Evolutionary conservation across 1,140 invertebrate genomes (phyloP).

Genomic region (Eulimnadia texana): DNA sequence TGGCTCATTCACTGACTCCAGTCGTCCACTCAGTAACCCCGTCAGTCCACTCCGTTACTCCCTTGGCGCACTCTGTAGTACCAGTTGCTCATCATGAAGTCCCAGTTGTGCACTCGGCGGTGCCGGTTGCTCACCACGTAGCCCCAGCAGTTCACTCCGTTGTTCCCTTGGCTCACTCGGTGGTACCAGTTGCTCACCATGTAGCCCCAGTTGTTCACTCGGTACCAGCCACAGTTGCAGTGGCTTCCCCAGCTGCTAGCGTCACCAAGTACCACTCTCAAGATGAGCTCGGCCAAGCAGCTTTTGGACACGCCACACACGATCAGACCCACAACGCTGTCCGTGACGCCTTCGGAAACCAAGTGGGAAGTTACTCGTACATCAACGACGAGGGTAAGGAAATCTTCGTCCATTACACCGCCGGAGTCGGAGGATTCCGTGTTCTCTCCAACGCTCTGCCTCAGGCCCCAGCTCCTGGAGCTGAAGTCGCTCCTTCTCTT

Average conservation of each 20-base stretch:
- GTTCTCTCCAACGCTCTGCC: slow-evolving; percentile 23
- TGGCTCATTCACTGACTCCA: background rate
- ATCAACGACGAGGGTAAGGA: slow-evolving; percentile 27
- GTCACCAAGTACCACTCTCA: slow-evolving; percentile 23
- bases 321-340: background rate
- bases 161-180: no score
- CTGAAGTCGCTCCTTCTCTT: slow-evolving; percentile 19
- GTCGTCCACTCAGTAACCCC: background rate
- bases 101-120: background rate
- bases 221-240: background rate
- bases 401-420: slow-evolving; percentile 20
- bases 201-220: background rate
- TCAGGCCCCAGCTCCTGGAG: slow-evolving; percentile 7
- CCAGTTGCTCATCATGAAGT: background rate
- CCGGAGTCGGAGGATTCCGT: slow-evolving; percentile 20
- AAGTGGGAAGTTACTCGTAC: slow-evolving; percentile 26
- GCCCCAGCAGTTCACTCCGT: no score
- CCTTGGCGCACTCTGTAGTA: background rate
- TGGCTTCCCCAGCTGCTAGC: background rate
- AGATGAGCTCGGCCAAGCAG: slow-evolving; percentile 14
- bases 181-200: background rate
- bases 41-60: background rate
- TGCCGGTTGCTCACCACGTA: no score
- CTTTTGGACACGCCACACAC: background rate
- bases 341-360: slow-evolving; percentile 17